Evolutionary conservation across 2,797 vertebrate genomes (phyloP), one percentile per base, ranked within the genome.

Genomic region (Acrossocheilus wenchowensis): DNA sequence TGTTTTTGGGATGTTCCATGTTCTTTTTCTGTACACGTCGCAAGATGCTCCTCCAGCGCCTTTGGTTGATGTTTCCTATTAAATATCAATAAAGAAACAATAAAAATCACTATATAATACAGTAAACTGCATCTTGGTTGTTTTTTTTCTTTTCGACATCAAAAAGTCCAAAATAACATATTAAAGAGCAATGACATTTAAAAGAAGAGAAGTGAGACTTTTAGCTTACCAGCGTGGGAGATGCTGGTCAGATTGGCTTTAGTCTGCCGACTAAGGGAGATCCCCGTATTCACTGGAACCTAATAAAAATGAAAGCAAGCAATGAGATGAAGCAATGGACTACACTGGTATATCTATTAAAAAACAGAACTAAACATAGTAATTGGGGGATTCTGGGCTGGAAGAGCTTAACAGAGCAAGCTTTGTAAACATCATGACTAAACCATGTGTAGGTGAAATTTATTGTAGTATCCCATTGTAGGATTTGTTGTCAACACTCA

Each of bases 41-140:
- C 0, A 95, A 91, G 83, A 96, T 71, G 43, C 92, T 94, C 79
- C 92, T 96, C 93, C 95, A 97, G 86, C 93, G 96, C 93, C 95
- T 96, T 91, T 94, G 96, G 77, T 87, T 92, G 87, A 88, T 91
- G 80, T 88, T 90, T 87, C 96, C 96, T 95, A 68, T 69, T 19
- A 73, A 62, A 62, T 48, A 82, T 64, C 34, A 88, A 86, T 83
- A 91, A 91, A 80, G 30, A 84, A 64, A 60, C 2, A 48, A 6
- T 66, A 39, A 54, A 36, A 50, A 62, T 62, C 36, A 39, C 7
- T 39, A 2, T 71, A 45, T 73, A 66, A 48, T 36, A 64, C 12
- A 50, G 23, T 41, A 26, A 84, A 50, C 43, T n/a, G 4, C 6
- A 36, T 39, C 12, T 34, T 11, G 19, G 23, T 78, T 60, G 36